Base-by-base conservation (phyloP, 2,113 vertebrate species). In the Oceanodroma tethys region DNA sequence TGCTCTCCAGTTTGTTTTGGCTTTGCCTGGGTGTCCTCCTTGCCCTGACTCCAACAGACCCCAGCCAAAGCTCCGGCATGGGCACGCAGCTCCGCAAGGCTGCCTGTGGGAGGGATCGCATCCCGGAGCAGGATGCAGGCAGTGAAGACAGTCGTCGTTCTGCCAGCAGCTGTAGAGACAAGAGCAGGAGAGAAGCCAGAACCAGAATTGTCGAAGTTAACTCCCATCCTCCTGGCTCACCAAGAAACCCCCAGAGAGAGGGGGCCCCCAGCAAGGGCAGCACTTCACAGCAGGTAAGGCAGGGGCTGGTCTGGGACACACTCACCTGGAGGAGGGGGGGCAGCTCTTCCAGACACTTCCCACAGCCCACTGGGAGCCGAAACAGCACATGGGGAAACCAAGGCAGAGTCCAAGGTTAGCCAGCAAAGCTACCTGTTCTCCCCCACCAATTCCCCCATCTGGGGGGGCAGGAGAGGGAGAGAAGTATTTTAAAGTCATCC, bases 71-170 rank as follows among this genome's bases (percentile, higher is more conserved):
- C 50, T 52, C 18, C 0, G 0, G n/a, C 2, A 0, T 5, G 20
- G 47, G n/a, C 65, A 55, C 10, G 1, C 5, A 0, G 18, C 68
- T 42, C 62, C 5, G 0, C n/a, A 8, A 34, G 34, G 67, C 32
- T 25, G 21, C 56, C 47, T 4, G 4, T 4, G 21, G 58, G 16
- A 90, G 25, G 15, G 18, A 71, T 11, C 3, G 3, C 2, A 1
- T 16, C 52, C 42, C 5, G 4, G 27, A 40, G 30, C 1, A 0
- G 43, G 47, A 58, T 30, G 29, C 5, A 9, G 45, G 66, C 21
- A 18, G n/a, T 1, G 3, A 27, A 13, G 13, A n/a, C 0, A 0
- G 2, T 25, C 42, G 38, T 26, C 0, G 0, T 20, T 16, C 34
- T 36, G 20, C 13, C 63, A 27, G 53, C 4, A 11, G 42, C 63